Evolutionary conservation across 2,797 vertebrate genomes (phyloP).

Genomic region (Anguilla obscura): DNA sequence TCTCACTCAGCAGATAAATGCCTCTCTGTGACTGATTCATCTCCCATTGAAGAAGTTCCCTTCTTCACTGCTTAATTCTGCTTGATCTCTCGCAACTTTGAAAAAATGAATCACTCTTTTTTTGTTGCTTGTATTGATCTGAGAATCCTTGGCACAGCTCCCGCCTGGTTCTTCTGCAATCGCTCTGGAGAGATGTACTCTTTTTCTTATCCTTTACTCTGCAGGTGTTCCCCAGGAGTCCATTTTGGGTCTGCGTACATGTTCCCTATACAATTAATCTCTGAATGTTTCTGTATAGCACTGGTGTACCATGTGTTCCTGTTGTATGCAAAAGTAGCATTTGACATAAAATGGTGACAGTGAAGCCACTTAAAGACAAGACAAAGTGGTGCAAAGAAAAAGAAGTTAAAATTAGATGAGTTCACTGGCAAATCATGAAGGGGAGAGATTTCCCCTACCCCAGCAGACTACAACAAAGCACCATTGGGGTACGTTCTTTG

Average conservation of each 20-base stretch:
- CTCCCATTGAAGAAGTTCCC: not conserved
- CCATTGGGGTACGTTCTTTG: not conserved
- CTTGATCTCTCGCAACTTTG: not conserved
- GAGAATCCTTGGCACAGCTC: not conserved
- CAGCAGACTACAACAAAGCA: not conserved
- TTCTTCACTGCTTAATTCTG: not conserved
- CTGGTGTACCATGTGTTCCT: not conserved
- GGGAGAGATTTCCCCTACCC: not conserved
- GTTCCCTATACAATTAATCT: not conserved
- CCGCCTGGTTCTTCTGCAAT: not conserved
- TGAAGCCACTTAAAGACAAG: not conserved
- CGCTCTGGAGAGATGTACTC: not conserved
- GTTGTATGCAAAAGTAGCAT: not conserved
- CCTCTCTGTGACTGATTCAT: not conserved
- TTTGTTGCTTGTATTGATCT: not conserved
- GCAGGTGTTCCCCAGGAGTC: not conserved
- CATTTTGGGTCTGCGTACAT: not conserved
- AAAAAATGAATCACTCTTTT: no score
- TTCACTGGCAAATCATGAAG: not conserved
- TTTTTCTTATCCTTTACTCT: not conserved
- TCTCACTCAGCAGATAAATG: not conserved
- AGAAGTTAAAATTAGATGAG: not conserved
- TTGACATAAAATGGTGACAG: not conserved
- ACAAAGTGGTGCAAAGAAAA: not conserved
- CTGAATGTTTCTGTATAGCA: not conserved